Percentiles rank a stretch among this genome's conserved stretches.
These are phyloP conservation scores for Bellardia bayeri DNA, from an alignment of 2,888 invertebrate species.

Conservation along the genomic window DNA sequence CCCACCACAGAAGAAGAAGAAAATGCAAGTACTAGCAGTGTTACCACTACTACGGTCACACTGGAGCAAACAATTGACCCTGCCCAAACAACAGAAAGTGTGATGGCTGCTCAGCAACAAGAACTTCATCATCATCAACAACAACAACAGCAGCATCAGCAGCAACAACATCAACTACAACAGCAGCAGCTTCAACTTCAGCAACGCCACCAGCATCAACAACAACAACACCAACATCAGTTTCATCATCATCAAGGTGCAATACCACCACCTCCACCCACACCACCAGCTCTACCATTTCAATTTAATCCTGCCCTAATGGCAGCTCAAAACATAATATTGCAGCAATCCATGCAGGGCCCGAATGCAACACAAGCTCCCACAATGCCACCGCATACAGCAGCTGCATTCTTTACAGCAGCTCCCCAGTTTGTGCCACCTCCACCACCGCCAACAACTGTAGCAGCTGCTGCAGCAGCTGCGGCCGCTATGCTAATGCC, in stretches of 20 bases:
- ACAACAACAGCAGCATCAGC: conserved; percentile 4
- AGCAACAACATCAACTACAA: conserved; percentile 64
- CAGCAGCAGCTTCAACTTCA: conserved; percentile 52
- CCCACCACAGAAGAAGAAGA: conserved; percentile 45
- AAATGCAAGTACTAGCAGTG: not conserved
- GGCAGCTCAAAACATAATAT: conserved; percentile 67
- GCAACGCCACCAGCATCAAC: conserved; percentile 72
- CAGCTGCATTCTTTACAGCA: conserved; percentile 71
- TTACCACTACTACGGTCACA: conserved; percentile 13
- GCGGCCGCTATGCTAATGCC: conserved; percentile 75
- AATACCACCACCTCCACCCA: conserved; percentile 73
- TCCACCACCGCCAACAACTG: conserved; percentile 76
- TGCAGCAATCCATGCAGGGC: conserved; percentile 59
- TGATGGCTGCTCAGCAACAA: conserved; percentile 26
- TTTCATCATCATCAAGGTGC: conserved; percentile 79
- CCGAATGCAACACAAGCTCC: conserved; percentile 63
- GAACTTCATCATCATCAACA: conserved; percentile 21
- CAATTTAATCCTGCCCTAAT: conserved; percentile 72
- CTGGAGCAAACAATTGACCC: conserved; percentile 2
- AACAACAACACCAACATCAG: conserved; percentile 50
- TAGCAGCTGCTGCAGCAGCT: conserved; percentile 74
- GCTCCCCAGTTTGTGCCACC: conserved; percentile 77
- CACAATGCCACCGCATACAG: conserved; percentile 73
- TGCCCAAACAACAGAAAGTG: not conserved
- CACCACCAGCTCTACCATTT: conserved; percentile 76